Percentiles rank a stretch among this genome's conserved stretches.
phyloP scores from a whole-genome alignment of 2,113 vertebrate species.

The Atrichornis clamosus region DNA sequence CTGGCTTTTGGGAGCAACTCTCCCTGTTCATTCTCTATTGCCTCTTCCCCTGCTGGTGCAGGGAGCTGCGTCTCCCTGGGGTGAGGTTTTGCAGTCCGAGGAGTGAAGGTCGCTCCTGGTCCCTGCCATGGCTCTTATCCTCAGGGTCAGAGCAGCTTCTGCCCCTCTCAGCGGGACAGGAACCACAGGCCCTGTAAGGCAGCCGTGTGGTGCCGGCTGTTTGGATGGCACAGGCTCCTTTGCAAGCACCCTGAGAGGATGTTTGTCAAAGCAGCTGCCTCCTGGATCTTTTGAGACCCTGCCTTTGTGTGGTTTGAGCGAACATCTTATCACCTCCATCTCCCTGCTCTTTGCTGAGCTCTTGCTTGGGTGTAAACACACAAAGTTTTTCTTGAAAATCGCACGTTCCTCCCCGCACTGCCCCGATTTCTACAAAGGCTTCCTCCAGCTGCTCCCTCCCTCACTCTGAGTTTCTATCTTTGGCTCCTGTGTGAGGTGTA shows the following conservation, averaged over 20 bases:
- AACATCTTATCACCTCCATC: conserved; percentile 17
- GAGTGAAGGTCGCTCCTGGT: fast-evolving
- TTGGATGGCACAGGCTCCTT: neutral
- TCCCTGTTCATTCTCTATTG: neutral
- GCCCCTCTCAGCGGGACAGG: neutral
- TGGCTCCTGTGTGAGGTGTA: neutral
- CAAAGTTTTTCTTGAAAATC: neutral
- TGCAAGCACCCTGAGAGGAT: neutral
- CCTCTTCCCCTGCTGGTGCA: neutral
- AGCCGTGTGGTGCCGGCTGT: fast-evolving
- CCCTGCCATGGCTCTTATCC: fast-evolving
- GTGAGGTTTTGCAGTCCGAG: neutral
- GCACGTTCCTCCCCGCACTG: neutral
- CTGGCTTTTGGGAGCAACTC: neutral
- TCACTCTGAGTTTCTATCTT: neutral
- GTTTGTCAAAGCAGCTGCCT: conserved; percentile 45
- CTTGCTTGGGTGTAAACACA: neutral
- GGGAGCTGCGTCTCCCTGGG: neutral
- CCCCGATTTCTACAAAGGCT: neutral
- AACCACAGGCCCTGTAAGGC: neutral
- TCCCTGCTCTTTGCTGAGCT: neutral
- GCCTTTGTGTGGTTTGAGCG: conserved; percentile 9
- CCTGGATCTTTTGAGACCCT: neutral
- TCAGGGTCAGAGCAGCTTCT: neutral
- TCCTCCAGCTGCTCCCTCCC: neutral